Percentiles rank a stretch among this genome's conserved stretches.
Evolutionary conservation across 1,140 invertebrate genomes (phyloP).

Genomic region (Euschistus heros): DNA sequence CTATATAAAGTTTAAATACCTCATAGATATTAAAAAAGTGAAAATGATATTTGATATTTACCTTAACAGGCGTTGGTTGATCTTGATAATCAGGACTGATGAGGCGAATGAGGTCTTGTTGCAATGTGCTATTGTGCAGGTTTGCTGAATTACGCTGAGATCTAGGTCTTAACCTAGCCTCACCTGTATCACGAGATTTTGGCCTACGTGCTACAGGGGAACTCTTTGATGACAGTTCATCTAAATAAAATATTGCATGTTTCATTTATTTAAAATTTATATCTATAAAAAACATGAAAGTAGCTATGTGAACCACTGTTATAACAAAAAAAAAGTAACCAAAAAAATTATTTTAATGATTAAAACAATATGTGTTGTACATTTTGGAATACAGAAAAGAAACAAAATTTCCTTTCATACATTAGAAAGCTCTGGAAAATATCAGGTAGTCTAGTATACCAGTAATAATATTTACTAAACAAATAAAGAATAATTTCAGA

Average conservation of each 20-base stretch:
- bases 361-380: too few species aligned
- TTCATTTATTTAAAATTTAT: not conserved
- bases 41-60: constrained; percentile 34
- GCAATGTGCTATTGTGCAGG: constrained; percentile 54
- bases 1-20: too few species aligned
- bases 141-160: constrained; percentile 47
- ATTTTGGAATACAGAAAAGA: too few species aligned
- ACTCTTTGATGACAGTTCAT: constrained; percentile 46
- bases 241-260: constrained; percentile 29
- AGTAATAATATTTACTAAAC: too few species aligned
- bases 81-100: constrained; percentile 67
- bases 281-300: not conserved
- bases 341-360: too few species aligned
- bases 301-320: too few species aligned
- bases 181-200: constrained; percentile 35
- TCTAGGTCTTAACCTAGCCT: constrained; percentile 38
- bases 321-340: too few species aligned
- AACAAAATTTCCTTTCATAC: too few species aligned
- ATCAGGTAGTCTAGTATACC: too few species aligned
- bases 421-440: too few species aligned
- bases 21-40: not conserved
- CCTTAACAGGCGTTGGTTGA: not conserved
- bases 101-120: constrained; percentile 79
- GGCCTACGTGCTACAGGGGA: constrained; percentile 40
- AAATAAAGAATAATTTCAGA: too few species aligned